Percentiles rank a stretch among this genome's conserved stretches.
Evolutionary conservation across 2,797 vertebrate genomes (phyloP).

Genomic region (Myoxocephalus aenaeus): DNA sequence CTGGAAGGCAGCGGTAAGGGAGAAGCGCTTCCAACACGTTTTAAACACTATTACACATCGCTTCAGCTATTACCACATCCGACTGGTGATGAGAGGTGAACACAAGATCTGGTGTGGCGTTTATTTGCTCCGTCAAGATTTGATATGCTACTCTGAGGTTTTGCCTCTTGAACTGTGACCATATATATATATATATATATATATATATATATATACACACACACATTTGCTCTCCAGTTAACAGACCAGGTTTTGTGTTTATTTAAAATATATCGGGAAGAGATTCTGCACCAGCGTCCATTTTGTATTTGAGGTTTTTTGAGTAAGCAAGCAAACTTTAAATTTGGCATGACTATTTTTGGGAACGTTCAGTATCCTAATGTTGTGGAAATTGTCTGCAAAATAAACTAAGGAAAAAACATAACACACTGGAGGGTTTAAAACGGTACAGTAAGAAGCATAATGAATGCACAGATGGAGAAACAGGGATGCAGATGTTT

Average conservation of each 20-base stretch:
- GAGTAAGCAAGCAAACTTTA: conserved; percentile 13
- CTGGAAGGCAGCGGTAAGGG: conserved; percentile 6
- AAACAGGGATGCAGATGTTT: neutral
- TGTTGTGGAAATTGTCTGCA: neutral
- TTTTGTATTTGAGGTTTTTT: conserved; percentile 26
- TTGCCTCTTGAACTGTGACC: neutral
- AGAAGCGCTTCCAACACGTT: neutral
- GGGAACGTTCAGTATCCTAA: neutral
- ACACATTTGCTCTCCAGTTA: too few relatives aligned
- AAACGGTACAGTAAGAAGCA: neutral
- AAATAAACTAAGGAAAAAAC: neutral
- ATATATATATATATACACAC: too few relatives aligned
- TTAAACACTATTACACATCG: neutral
- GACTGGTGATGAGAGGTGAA: neutral
- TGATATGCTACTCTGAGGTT: neutral
- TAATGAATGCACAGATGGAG: neutral
- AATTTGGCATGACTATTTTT: conserved; percentile 12
- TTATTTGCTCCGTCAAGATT: neutral
- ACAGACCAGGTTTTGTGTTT: neutral
- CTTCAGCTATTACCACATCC: neutral
- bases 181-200: too few relatives aligned
- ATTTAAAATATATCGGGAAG: conserved; percentile 16
- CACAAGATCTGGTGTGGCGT: neutral
- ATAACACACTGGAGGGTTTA: too few relatives aligned
- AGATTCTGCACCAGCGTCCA: neutral